phyloP scores from a whole-genome alignment of 2,888 invertebrate genomes.

The Drepana falcataria region DNA sequence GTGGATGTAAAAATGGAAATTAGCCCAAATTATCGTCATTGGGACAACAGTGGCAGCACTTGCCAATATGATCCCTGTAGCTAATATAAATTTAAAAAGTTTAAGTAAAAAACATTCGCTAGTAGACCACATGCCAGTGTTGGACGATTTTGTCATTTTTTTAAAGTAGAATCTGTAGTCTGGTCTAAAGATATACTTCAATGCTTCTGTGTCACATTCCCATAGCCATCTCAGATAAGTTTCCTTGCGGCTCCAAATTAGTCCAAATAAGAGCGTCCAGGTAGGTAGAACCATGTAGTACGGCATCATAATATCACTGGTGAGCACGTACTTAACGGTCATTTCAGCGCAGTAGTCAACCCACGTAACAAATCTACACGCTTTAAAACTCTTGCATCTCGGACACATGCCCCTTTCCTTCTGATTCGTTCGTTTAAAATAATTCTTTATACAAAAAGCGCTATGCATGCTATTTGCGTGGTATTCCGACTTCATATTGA shows the following conservation, averaged over 20 bases:
- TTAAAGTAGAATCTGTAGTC: conserved; percentile 2
- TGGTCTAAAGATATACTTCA: not conserved
- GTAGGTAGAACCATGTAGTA: conserved; percentile 1
- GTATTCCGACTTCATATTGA: not conserved
- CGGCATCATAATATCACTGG: not conserved
- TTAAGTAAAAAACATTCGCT: conserved; percentile 1
- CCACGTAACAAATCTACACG: not conserved
- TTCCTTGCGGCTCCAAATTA: conserved; percentile 7
- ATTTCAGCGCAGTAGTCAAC: not conserved
- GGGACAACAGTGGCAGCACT: not conserved
- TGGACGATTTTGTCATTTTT: conserved; percentile 1
- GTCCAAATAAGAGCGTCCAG: conserved; percentile 2
- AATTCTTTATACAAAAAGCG: not conserved
- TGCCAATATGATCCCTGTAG: not conserved
- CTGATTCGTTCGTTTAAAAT: not conserved
- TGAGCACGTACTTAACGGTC: not conserved
- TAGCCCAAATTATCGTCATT: conserved; percentile 6
- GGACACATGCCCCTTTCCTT: not conserved
- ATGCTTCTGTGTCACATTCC: conserved; percentile 4
- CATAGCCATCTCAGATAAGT: conserved; percentile 9
- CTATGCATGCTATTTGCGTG: not conserved
- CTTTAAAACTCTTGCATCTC: not conserved
- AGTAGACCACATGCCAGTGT: conserved; percentile 4
- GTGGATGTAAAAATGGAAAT: conserved; percentile 27
- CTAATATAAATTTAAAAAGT: not conserved